These are phyloP conservation scores for Uropetala carovei DNA, from an alignment of 2,888 invertebrate species.

Conservation along the genomic window DNA sequence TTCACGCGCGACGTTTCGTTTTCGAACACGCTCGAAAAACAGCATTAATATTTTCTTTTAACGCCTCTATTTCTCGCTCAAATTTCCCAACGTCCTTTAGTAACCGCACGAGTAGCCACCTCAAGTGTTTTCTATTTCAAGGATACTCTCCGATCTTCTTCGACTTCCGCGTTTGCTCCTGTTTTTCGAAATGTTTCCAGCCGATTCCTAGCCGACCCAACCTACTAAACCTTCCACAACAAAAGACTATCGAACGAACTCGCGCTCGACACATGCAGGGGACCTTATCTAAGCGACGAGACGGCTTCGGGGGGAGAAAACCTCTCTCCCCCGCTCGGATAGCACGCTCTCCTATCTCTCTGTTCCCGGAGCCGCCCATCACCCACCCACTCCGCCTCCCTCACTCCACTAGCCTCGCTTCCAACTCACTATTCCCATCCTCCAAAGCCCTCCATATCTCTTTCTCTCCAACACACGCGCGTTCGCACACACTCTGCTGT, in stretches of 20 bases:
- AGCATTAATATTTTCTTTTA: neutral
- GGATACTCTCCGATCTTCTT: too few species aligned
- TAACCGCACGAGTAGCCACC: too few species aligned
- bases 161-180: neutral
- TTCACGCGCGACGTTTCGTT: too few species aligned
- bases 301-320: conserved; percentile 44
- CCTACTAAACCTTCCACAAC: neutral
- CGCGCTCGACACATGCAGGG: neutral
- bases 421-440: neutral
- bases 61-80: neutral
- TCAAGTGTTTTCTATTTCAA: too few species aligned
- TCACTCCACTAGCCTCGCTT: neutral
- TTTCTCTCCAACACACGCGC: neutral
- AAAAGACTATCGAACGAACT: conserved; percentile 13
- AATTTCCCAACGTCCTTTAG: neutral
- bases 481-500: neutral
- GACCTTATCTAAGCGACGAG: conserved; percentile 45
- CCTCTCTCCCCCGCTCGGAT: neutral
- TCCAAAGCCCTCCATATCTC: neutral
- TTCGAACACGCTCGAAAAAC: neutral
- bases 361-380: neutral
- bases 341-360: neutral
- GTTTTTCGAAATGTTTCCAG: neutral
- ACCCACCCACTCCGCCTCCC: neutral
- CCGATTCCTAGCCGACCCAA: neutral